Base-by-base conservation (phyloP, 2,888 invertebrate species). In the Pammene fasciana region DNA sequence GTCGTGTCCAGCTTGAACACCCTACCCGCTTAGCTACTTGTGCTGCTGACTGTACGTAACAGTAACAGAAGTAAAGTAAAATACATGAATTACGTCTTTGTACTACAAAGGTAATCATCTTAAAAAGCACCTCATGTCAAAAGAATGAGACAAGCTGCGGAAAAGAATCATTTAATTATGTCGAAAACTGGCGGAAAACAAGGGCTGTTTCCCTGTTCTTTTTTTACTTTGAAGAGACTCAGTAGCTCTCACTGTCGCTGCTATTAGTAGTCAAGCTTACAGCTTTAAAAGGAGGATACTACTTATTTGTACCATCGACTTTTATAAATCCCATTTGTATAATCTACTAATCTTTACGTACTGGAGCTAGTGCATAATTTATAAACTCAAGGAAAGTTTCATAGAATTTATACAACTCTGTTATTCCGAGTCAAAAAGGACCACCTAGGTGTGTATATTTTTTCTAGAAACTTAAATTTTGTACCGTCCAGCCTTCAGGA, bases 161-260 rank as follows among this genome's bases (percentile, higher is more conserved):
- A 36, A 56, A 41, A 56, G 56, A 46, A 18, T 14, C 36, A 60
- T 60, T 60, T 60, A 60, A 50, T 50, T 50, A 50, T 50, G 38
- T 2, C 48, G 9, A 50, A 61, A 50, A 38, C 36, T 16, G 48
- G 13, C 36, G 48, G 38, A 18, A 61, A 48, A 61, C 48, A 36
- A 11, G 16, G 4, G 18, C 48, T 16, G 5, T 61, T 50, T 50
- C 13, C 61, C 26, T 26, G 26, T 14, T 46, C 5, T 60, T 46
- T 61, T 43, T 43, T 16, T 55, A 55, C 38, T 14, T 14, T 50
- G 18, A 50, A 14, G 14, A 36, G 36, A 10, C 14, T 34, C 14
- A 10, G 16, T 26, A 18, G 52, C 52, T n/a, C 34, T 54, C 52
- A 7, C 11, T 34, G 34, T n/a, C 36, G 2, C 13, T 7, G 11